Conservation (phyloP, 2,888 invertebrate species). For the Heliconius sara region DNA sequence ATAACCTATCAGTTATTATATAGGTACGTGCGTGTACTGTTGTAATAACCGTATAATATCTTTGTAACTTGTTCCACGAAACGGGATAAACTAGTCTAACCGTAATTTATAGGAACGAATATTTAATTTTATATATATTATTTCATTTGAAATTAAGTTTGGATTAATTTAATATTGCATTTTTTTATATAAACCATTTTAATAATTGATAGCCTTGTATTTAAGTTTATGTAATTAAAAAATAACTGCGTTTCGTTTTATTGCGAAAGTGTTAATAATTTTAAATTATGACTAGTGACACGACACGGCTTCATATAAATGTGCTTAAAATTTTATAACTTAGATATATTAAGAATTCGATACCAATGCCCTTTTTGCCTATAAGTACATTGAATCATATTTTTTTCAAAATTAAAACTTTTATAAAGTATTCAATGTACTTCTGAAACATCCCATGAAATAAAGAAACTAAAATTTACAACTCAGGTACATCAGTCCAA, state of each 20-base stretch:
- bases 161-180: neutral
- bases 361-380: neutral
- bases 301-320: neutral
- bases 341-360: neutral
- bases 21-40: conserved; percentile 9
- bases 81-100: conserved; percentile 42
- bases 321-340: neutral
- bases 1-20: conserved; percentile 28
- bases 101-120: conserved; percentile 35
- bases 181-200: neutral
- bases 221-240: neutral
- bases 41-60: conserved; percentile 12
- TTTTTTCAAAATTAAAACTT: neutral
- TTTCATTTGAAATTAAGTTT: neutral
- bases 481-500: too few relatives aligned
- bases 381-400: neutral
- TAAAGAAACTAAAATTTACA: neutral
- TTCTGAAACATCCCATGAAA: neutral
- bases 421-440: neutral
- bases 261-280: neutral
- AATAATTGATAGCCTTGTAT: neutral
- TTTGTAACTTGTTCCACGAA: conserved; percentile 17
- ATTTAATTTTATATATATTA: conserved; percentile 27
- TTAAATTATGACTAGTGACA: neutral
- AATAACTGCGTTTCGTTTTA: neutral